Evolutionary conservation across 2,113 vertebrate genomes (phyloP).

Genomic region (Megaceryle maxima): DNA sequence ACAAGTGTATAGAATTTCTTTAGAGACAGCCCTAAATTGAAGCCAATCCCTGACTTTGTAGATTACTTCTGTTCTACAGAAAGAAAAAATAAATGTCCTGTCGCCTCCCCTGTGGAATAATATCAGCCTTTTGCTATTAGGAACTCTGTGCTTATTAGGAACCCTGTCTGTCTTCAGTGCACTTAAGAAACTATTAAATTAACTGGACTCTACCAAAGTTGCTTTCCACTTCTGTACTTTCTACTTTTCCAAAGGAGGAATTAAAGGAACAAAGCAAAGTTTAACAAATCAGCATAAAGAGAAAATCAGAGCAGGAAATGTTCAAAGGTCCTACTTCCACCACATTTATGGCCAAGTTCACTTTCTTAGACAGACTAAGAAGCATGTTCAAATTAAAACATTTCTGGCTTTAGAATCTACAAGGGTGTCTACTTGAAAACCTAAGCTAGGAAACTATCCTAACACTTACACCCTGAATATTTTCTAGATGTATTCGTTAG

Average conservation of each 20-base stretch:
- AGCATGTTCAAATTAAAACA: neutral
- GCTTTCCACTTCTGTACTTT: neutral
- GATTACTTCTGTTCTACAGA: neutral
- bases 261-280: neutral
- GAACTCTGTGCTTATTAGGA: neutral
- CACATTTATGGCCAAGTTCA: neutral
- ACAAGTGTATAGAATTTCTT: rapidly evolving
- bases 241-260: neutral
- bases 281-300: neutral
- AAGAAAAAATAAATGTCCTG: neutral
- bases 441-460: neutral
- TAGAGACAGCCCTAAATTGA: neutral
- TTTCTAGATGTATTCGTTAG: neutral
- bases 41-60: neutral
- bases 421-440: neutral
- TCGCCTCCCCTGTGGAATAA: neutral
- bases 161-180: neutral
- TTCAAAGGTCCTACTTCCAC: neutral
- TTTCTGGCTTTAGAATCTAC: too few species aligned
- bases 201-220: neutral
- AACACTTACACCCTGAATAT: neutral
- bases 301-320: neutral
- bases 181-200: neutral
- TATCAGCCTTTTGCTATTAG: neutral
- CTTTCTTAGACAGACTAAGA: neutral